These are phyloP conservation scores for Phyllopteryx taeniolatus DNA, from an alignment of 2,113 vertebrate species.

Conservation along the genomic window DNA sequence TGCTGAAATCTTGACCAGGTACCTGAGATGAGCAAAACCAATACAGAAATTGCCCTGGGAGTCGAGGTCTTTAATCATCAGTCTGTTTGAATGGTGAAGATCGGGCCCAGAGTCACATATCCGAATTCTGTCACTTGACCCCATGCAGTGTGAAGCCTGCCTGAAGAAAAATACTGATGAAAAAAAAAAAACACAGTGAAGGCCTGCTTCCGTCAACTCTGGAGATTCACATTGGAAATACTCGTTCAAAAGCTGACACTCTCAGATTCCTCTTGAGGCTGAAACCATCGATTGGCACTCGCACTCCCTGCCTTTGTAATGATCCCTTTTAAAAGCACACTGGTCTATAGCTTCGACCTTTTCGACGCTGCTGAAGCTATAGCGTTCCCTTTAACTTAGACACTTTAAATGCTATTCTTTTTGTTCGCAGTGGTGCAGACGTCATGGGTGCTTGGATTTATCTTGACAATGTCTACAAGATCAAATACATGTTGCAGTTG, in stretches of 20 bases:
- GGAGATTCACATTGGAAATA: not conserved
- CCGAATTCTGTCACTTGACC: not conserved
- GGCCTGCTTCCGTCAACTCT: not conserved
- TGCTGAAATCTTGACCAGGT: no score
- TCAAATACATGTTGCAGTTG: not conserved
- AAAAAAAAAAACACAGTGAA: not conserved
- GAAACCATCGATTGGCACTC: not conserved
- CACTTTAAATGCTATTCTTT: not conserved
- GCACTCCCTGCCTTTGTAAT: not conserved
- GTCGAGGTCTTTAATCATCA: no score
- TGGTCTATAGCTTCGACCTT: not conserved
- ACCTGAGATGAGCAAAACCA: no score
- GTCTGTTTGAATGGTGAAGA: no score
- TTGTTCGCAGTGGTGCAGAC: not conserved
- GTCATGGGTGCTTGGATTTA: not conserved
- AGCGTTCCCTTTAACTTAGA: not conserved
- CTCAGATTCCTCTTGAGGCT: conserved; percentile 3
- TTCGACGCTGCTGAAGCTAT: not conserved
- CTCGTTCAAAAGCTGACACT: conserved; percentile 1
- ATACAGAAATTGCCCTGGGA: no score
- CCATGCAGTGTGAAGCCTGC: not conserved
- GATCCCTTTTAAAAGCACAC: not conserved
- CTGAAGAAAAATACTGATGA: no score
- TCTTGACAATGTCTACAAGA: not conserved
- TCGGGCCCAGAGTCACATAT: no score